These are phyloP conservation scores for Acipenser oxyrinchus DNA, from an alignment of 2,797 vertebrate species.

Conservation along the genomic window DNA sequence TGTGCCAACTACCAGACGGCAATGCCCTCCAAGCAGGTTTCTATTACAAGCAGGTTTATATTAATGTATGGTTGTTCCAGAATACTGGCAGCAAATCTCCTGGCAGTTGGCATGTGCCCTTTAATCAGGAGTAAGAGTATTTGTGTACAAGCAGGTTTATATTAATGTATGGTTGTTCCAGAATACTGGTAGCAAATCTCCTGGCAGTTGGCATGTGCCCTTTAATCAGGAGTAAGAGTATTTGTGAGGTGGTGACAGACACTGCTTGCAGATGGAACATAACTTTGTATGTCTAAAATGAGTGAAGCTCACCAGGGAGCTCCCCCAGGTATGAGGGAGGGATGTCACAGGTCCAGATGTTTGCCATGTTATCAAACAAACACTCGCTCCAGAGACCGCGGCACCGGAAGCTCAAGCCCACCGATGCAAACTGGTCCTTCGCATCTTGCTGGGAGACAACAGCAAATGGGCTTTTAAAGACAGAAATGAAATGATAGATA, in stretches of 20 bases:
- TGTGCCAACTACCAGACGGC: too few relatives aligned
- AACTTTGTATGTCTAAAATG: too few relatives aligned
- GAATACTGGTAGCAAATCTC: neutral
- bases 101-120: neutral
- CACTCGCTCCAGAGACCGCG: constrained; percentile 33
- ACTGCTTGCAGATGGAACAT: neutral
- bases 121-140: neutral
- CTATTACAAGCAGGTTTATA: too few relatives aligned
- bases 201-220: neutral
- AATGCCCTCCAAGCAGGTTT: too few relatives aligned
- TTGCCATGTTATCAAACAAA: constrained; percentile 29
- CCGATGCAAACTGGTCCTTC: constrained; percentile 31
- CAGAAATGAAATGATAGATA: too few relatives aligned
- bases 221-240: neutral
- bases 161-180: neutral
- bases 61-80: neutral
- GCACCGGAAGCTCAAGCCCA: constrained; percentile 30
- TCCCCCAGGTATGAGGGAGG: constrained; percentile 30
- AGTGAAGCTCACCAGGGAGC: constrained; percentile 22
- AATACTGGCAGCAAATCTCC: neutral
- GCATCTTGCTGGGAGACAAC: constrained; percentile 26
- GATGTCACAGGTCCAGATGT: constrained; percentile 34
- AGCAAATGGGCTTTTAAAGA: neutral
- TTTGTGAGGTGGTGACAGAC: neutral
- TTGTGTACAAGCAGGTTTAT: neutral